A percentile compares a stretch with the other conserved stretches of the same genome.
Evolutionary conservation across 2,888 invertebrate species (phyloP).

Genomic region (Holacanthella duospinosa): DNA sequence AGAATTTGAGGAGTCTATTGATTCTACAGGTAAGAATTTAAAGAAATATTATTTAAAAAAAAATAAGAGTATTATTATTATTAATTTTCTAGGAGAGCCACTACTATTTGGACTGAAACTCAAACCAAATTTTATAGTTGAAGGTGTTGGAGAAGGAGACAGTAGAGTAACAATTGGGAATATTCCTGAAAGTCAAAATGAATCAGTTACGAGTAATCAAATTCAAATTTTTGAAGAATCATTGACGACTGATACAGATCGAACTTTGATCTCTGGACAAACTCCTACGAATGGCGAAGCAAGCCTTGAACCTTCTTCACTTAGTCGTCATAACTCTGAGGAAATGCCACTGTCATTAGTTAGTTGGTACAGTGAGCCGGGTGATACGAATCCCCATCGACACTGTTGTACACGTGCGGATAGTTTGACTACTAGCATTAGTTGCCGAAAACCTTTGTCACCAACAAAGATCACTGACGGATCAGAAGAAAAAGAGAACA

Average conservation of each 20-base stretch:
- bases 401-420: slow-evolving; percentile 10
- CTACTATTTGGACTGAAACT: not conserved
- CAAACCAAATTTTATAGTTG: slow-evolving; percentile 36
- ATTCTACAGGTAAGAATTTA: not conserved
- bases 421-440: slow-evolving; percentile 15
- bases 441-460: slow-evolving; percentile 14
- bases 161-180: slow-evolving; percentile 31
- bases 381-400: slow-evolving; percentile 11
- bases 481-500: slow-evolving; percentile 35
- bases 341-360: slow-evolving; percentile 36
- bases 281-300: not conserved
- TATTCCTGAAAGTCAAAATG: not conserved
- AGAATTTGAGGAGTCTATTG: not conserved
- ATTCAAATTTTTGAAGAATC: not conserved
- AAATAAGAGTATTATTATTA: not conserved
- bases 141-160: slow-evolving; percentile 33
- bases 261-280: too few species aligned
- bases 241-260: too few species aligned
- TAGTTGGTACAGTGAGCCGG: slow-evolving; percentile 37
- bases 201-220: not conserved
- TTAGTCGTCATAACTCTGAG: slow-evolving; percentile 18
- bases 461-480: too few species aligned
- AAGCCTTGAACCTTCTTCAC: not conserved
- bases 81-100: not conserved
- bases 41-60: not conserved